phyloP scores from a whole-genome alignment of 2,888 invertebrate genomes.

The Busseola fusca region DNA sequence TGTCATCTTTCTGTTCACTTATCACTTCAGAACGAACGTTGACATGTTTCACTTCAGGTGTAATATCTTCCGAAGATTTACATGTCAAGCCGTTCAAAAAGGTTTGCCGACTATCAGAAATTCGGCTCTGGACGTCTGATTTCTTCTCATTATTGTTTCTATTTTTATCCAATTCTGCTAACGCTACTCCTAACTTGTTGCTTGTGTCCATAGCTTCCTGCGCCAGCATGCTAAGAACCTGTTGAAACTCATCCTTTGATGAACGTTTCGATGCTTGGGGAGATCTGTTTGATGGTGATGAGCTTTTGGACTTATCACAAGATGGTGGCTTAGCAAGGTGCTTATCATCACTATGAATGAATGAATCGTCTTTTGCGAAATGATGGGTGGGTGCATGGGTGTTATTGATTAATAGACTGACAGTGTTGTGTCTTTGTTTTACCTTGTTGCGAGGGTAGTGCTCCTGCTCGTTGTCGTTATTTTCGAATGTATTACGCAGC shows the following conservation, averaged over 20 bases:
- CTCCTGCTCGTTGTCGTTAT: slow-evolving; percentile 83
- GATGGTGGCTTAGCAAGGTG: slow-evolving; percentile 86
- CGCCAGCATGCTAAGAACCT: slow-evolving; percentile 92
- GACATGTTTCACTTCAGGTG: slow-evolving; percentile 73
- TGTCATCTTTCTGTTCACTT: slow-evolving; percentile 61
- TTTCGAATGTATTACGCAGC: slow-evolving; percentile 84
- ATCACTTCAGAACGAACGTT: slow-evolving; percentile 72
- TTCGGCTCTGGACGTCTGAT: slow-evolving; percentile 83
- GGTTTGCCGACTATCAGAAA: slow-evolving; percentile 85
- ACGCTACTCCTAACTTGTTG: slow-evolving; percentile 91
- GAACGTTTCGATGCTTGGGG: slow-evolving; percentile 85
- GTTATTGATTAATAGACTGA: slow-evolving; percentile 86
- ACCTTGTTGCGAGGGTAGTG: slow-evolving; percentile 86
- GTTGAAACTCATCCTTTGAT: slow-evolving; percentile 90
- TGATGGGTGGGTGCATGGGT: slow-evolving; percentile 82
- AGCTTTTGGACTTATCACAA: slow-evolving; percentile 87
- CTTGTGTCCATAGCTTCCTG: slow-evolving; percentile 93
- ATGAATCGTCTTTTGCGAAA: slow-evolving; percentile 88
- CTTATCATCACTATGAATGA: slow-evolving; percentile 85
- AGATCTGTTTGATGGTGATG: slow-evolving; percentile 89
- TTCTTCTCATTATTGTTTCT: slow-evolving; percentile 81
- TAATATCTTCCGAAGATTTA: slow-evolving; percentile 70
- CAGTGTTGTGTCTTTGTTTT: slow-evolving; percentile 87
- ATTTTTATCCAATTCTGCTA: slow-evolving; percentile 89
- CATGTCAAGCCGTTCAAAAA: slow-evolving; percentile 85